phyloP scores from a whole-genome alignment of 2,888 invertebrate species.

The Bhutanitis thaidina region DNA sequence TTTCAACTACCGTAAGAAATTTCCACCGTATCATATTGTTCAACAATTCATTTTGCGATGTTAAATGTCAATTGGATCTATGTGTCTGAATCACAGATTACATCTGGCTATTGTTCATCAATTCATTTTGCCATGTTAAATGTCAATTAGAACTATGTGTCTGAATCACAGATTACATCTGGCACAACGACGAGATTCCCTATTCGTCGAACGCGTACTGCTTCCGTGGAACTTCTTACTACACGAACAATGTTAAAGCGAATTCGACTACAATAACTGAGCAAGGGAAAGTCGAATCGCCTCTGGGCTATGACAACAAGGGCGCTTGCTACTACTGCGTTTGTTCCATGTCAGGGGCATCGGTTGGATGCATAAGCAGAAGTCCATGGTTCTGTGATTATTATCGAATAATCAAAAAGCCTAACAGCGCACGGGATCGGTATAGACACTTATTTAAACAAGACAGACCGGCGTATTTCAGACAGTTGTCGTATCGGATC shows the following conservation, averaged over 20 bases:
- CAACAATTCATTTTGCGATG: too few species aligned
- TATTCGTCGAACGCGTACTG: slow-evolving; percentile 49
- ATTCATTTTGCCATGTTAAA: too few species aligned
- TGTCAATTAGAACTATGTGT: neutral
- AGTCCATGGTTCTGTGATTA: slow-evolving; percentile 54
- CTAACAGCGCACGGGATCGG: slow-evolving; percentile 33
- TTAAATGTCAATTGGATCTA: neutral
- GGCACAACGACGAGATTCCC: slow-evolving; percentile 68
- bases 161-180: slow-evolving; percentile 54
- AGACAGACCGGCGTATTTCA: slow-evolving; percentile 56
- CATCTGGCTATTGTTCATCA: slow-evolving; percentile 57
- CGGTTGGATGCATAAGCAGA: slow-evolving; percentile 44
- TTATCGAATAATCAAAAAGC: slow-evolving; percentile 37
- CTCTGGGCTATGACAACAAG: slow-evolving; percentile 43
- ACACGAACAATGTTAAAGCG: slow-evolving; percentile 50
- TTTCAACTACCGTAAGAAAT: too few species aligned
- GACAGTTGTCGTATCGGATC: slow-evolving; percentile 52
- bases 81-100: slow-evolving; percentile 45
- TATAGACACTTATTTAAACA: slow-evolving; percentile 45
- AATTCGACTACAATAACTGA: slow-evolving; percentile 51
- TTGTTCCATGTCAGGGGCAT: slow-evolving; percentile 40
- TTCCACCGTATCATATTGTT: too few species aligned
- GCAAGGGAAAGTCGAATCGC: slow-evolving; percentile 37
- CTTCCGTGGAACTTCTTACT: slow-evolving; percentile 52
- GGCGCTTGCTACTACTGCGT: slow-evolving; percentile 54